Evolutionary conservation across 2,113 vertebrate species (phyloP).

Genomic region (Catharus fuscescens): DNA sequence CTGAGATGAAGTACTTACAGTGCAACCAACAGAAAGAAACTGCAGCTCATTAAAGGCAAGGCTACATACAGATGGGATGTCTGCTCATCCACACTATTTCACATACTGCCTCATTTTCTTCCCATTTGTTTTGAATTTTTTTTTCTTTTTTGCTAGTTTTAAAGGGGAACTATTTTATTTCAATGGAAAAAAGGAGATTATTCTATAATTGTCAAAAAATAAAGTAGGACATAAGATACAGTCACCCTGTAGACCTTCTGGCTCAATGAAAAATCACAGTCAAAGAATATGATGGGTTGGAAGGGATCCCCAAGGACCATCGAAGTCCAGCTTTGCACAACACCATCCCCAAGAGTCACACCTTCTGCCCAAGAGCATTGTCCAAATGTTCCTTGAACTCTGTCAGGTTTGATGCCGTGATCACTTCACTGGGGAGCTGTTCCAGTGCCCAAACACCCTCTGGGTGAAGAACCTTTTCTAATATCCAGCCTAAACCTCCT

Average conservation of each 20-base stretch:
- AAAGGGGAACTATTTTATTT: background rate
- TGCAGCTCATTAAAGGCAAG: background rate
- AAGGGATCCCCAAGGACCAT: background rate
- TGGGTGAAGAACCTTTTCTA: background rate
- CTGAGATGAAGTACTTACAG: background rate
- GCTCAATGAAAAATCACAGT: background rate
- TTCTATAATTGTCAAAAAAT: background rate
- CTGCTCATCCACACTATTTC: background rate
- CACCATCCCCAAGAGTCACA: background rate
- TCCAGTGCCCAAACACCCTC: accelerated
- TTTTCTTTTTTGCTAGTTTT: background rate
- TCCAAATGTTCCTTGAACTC: background rate
- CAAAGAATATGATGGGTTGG: background rate
- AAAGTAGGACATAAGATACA: background rate
- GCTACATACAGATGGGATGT: background rate
- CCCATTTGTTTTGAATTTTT: background rate
- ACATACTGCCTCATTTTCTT: background rate
- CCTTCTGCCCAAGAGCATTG: background rate
- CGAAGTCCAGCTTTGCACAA: accelerated
- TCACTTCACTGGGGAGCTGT: background rate
- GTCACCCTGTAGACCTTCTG: background rate
- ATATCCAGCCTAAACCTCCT: background rate
- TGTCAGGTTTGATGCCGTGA: background rate
- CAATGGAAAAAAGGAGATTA: background rate
- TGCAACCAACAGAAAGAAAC: background rate